phyloP scores from a whole-genome alignment of 2,888 invertebrate genomes.

The Antheraea assamensis region DNA sequence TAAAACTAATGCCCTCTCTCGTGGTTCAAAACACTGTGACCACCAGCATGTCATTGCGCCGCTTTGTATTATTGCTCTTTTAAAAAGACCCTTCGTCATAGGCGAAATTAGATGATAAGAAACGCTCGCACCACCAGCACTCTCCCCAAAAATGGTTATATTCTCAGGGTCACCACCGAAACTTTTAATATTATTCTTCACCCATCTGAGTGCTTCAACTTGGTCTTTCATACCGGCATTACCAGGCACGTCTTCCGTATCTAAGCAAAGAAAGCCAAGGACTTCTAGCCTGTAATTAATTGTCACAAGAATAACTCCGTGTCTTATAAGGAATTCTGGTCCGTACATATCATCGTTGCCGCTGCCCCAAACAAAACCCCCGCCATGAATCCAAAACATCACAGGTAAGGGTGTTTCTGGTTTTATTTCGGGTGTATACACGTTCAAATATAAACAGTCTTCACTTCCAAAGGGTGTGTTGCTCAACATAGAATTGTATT shows the following conservation, averaged over 20 bases:
- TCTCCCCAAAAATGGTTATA: constrained; percentile 73
- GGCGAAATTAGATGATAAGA: constrained; percentile 66
- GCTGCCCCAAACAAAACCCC: constrained; percentile 55
- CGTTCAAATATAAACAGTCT: constrained; percentile 69
- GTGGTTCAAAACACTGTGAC: constrained; percentile 68
- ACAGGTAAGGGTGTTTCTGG: constrained; percentile 50
- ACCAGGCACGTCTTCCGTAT: constrained; percentile 67
- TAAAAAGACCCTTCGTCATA: constrained; percentile 68
- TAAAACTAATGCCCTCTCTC: constrained; percentile 64
- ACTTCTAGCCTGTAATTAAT: constrained; percentile 67
- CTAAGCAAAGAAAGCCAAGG: constrained; percentile 64
- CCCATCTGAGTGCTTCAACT: constrained; percentile 68
- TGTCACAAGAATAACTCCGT: constrained; percentile 64
- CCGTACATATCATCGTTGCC: constrained; percentile 59
- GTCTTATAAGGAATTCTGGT: constrained; percentile 62
- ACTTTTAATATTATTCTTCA: constrained; percentile 57
- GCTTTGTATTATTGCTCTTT: constrained; percentile 85
- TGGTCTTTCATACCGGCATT: constrained; percentile 77
- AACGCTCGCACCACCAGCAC: constrained; percentile 61
- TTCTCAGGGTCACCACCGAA: constrained; percentile 71
- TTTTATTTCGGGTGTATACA: constrained; percentile 58
- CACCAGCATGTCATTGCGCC: constrained; percentile 83
- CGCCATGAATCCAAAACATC: constrained; percentile 70
- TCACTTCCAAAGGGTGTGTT: constrained; percentile 45
- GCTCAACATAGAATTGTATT: constrained; percentile 39